Evolutionary conservation across 2,888 invertebrate species (phyloP), one percentile per base, ranked within the genome.

Genomic region (Metalampra italica): DNA sequence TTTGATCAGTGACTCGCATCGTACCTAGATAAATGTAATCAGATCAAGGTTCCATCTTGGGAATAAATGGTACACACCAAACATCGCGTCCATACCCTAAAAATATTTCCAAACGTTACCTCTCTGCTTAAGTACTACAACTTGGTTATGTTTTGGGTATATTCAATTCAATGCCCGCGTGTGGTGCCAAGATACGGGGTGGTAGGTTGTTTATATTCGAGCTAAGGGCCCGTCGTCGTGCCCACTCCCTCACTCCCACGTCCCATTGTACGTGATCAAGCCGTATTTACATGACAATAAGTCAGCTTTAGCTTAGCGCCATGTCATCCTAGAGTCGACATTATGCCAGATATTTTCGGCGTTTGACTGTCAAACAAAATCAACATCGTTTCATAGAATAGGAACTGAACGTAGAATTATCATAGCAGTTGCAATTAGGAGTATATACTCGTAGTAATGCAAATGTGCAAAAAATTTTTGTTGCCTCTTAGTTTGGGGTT

Each of bases 221-320:
- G 66, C 68, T 65, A 61, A 72, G 71, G 72, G 74, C 74, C 71
- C 68, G 66, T 64, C 65, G 65, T 64, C 64, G 72, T 69, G 66
- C 82, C 82, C 78, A 82, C 80, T 72, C 76, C 74, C 75, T 64
- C 54, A 64, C 71, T 71, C 79, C 82, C 74, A 82, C 82, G 71
- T 66, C 59, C 76, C 62, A 82, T 85, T 84, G 84, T 85, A 75
- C 75, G 69, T 75, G 81, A 79, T 80, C 75, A 78, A 81, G 77
- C 74, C 79, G 72, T 78, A 87, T 88, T 87, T 84, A 82, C 87
- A 86, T 87, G 71, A 86, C 79, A 88, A 86, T 84, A 78, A 74
- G 71, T 70, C 62, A 68, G 73, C 70, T 78, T 79, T 75, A 76
- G 77, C 73, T 73, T 75, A 80, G 70, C 70, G 79, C 74, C 71